A percentile compares a stretch with the other conserved stretches of the same genome.
Evolutionary conservation across 2,888 invertebrate genomes (phyloP).

Genomic region (Caenorhabditis japonica): DNA sequence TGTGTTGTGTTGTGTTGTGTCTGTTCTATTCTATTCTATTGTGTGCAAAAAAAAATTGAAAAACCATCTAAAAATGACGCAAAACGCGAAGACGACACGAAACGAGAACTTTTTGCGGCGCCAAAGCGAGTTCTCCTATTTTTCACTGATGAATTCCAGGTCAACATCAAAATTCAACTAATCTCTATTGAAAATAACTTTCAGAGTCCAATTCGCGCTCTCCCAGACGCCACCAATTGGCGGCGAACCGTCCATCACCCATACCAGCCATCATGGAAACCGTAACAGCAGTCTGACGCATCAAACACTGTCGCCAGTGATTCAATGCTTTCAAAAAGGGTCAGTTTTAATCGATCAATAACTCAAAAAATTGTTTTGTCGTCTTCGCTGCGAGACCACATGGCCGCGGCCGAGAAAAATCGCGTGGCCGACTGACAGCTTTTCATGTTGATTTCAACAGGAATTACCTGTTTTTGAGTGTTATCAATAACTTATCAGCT

Average conservation of each 20-base stretch:
- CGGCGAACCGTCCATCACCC: background rate
- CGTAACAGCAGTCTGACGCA: conserved; percentile 25
- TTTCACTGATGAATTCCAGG: conserved; percentile 52
- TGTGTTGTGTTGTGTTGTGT: background rate
- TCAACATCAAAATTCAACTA: background rate
- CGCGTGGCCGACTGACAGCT: too few species aligned
- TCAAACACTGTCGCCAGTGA: conserved; percentile 46
- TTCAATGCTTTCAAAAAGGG: conserved; percentile 43
- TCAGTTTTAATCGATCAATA: conserved; percentile 14
- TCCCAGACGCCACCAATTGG: conserved; percentile 51
- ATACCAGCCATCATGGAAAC: background rate
- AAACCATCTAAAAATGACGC: conserved; percentile 5
- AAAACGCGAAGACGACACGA: conserved; percentile 10
- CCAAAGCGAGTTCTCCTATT: conserved; percentile 53
- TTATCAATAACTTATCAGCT: too few species aligned
- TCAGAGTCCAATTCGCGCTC: conserved; percentile 54
- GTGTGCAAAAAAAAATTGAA: too few species aligned
- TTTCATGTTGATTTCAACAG: too few species aligned
- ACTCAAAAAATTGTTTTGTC: too few species aligned
- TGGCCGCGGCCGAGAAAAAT: too few species aligned
- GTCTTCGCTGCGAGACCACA: too few species aligned
- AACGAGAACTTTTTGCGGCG: conserved; percentile 25
- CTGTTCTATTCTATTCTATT: too few species aligned
- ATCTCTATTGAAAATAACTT: background rate
- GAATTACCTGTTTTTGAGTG: too few species aligned